phyloP scores from a whole-genome alignment of 1,140 invertebrate genomes.

The Bradynema listronoti region DNA sequence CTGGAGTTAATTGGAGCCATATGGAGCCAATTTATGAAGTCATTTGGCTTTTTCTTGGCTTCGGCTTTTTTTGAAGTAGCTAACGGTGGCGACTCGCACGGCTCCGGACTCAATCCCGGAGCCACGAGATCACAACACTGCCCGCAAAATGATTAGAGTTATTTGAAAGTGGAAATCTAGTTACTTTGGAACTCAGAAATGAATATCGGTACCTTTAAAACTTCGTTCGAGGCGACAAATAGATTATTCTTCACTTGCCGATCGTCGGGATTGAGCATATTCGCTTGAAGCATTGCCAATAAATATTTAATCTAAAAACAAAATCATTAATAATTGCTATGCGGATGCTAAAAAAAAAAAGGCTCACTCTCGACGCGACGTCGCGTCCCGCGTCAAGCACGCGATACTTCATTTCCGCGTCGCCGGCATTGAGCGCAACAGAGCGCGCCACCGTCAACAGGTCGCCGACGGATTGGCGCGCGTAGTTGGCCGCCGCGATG shows the following conservation, averaged over 20 bases:
- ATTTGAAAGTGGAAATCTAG: too few relatives aligned
- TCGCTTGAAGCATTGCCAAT: constrained; percentile 72
- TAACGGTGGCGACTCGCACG: too few relatives aligned
- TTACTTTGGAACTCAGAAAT: too few relatives aligned
- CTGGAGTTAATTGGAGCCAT: too few relatives aligned
- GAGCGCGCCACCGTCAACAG: constrained; percentile 74
- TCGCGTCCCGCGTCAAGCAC: constrained; percentile 74
- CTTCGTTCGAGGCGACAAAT: constrained; percentile 35
- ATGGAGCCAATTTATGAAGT: too few relatives aligned
- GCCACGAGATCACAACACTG: not conserved
- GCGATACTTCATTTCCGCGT: constrained; percentile 70
- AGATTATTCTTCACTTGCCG: constrained; percentile 30
- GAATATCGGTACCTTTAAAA: constrained; percentile 36
- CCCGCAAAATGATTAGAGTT: too few relatives aligned
- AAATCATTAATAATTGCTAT: constrained; percentile 61
- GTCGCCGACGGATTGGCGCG: constrained; percentile 85
- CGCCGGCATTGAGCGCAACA: constrained; percentile 76
- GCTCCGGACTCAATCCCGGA: too few relatives aligned
- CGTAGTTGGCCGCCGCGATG: constrained; percentile 90
- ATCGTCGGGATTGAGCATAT: constrained; percentile 60
- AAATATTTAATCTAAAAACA: constrained; percentile 65
- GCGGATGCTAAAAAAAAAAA: constrained; percentile 19
- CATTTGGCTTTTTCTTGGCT: too few relatives aligned
- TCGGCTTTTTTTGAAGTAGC: too few relatives aligned
- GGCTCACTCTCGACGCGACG: constrained; percentile 67